Base-by-base conservation (phyloP, 2,113 vertebrate genomes). In the Leptobrachium leishanense region DNA sequence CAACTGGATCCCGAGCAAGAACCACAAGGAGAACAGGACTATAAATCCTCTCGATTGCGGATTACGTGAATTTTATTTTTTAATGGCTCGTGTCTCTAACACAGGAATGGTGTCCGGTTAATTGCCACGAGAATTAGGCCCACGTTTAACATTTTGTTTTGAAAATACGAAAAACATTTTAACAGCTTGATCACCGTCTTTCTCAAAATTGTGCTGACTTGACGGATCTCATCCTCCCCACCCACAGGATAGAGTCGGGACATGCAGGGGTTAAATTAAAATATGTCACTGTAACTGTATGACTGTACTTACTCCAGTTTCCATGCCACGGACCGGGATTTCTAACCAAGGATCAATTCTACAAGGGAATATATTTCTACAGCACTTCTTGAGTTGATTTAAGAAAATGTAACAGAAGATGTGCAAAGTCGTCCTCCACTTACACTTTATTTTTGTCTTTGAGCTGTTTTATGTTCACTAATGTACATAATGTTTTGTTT, bases 401-500 rank as follows among this genome's bases (percentile, higher is more conserved):
- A 79, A 73, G 46, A 79, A 66, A 64, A 67, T 79, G 77, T 79
- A 79, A 79, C 77, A 79, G 70, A 79, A 79, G 77, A 79, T 67
- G 77, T 74, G 70, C 77, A 74, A 79, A 79, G 63, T 79, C 77
- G 77, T 73, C 77, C 73, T 44, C 43, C 46, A 62, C 57, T 55
- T 40, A 39, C 20, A 31, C 54, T 50, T 64, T 64, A 41, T 67
- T 53, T 73, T 68, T 67, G 12, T 66, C 72, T 71, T 57, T 70
- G 46, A 70, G n/a, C 55, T 79, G 77, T 79, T 79, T 79, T 79
- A 79, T 79, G 70, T n/a, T 67, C 70, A 67, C 77, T 79, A 79
- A 79, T 74, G 77, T 79, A 79, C 77, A 79, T 74, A 74, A 79
- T 79, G 77, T 79, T 79, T 79, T 73, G 62, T 66, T 79, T 79